A percentile compares a stretch with the other conserved stretches of the same genome.
Evolutionary conservation across 2,797 vertebrate genomes (phyloP).

Genomic region (Phylloscopus collybita): DNA sequence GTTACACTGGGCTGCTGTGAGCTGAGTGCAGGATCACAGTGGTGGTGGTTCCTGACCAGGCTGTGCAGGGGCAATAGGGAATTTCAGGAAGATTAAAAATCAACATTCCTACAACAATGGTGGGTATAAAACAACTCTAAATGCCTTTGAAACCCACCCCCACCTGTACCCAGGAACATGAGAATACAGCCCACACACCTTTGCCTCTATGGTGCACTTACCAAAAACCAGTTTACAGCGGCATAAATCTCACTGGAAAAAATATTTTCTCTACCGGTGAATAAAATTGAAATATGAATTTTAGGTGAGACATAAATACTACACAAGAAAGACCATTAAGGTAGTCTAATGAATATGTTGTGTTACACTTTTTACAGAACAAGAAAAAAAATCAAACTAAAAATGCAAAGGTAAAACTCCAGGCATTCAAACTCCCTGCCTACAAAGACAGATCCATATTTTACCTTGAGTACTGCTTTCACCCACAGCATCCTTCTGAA

Average conservation of each 20-base stretch:
- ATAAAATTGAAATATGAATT: background rate
- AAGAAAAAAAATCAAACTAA: background rate
- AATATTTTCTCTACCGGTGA: background rate
- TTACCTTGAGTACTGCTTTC: background rate
- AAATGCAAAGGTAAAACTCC: background rate
- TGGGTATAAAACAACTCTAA: background rate
- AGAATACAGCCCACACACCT: background rate
- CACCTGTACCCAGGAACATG: background rate
- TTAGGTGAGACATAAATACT: background rate
- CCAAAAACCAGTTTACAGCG: background rate
- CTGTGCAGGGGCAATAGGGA: background rate
- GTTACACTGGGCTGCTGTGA: background rate
- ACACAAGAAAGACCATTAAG: background rate
- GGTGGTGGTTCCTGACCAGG: background rate
- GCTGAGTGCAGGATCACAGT: accelerated
- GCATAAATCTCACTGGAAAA: background rate
- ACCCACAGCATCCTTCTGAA: background rate
- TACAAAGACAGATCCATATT: background rate
- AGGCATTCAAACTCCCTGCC: background rate
- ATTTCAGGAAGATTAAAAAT: background rate
- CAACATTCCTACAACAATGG: background rate
- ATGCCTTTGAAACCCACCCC: background rate
- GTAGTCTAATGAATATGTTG: background rate
- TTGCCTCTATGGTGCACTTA: accelerated
- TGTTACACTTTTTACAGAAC: background rate